Conservation (phyloP, 2,113 vertebrate species). For the Empidonax alnorum region DNA sequence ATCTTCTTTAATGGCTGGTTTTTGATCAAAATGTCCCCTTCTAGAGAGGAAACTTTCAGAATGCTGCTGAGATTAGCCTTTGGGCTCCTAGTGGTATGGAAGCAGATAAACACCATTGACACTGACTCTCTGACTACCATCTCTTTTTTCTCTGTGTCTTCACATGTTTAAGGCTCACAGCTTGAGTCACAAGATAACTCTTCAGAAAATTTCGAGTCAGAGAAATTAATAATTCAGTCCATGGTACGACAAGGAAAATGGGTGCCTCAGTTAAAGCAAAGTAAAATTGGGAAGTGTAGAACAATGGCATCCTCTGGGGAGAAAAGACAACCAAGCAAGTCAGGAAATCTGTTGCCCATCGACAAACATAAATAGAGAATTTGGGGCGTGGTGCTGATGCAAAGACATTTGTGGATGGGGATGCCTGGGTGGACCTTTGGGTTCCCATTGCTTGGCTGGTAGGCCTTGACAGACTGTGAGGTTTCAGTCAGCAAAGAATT, state of each 20-base stretch:
- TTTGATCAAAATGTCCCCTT: background rate
- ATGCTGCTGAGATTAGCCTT: background rate
- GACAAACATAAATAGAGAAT: background rate
- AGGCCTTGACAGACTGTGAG: background rate
- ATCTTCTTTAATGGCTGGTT: background rate
- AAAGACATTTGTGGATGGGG: background rate
- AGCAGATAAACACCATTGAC: background rate
- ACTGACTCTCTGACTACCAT: background rate
- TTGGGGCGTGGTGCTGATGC: background rate
- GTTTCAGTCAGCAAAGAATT: background rate
- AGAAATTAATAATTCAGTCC: background rate
- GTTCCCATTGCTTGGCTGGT: background rate
- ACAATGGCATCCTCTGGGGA: background rate
- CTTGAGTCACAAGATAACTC: background rate
- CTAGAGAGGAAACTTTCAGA: background rate
- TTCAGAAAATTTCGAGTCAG: background rate
- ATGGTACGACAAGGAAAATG: background rate
- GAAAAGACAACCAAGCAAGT: background rate
- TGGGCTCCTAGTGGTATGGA: background rate
- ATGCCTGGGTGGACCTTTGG: background rate
- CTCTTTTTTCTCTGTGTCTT: background rate
- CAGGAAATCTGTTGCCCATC: background rate
- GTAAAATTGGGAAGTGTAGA: background rate
- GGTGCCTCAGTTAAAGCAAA: background rate
- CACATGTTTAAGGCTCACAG: background rate